Percentiles rank a stretch among this genome's conserved stretches.
Conservation (phyloP, 2,113 vertebrate species). For the Zosterops hypoxanthus region DNA sequence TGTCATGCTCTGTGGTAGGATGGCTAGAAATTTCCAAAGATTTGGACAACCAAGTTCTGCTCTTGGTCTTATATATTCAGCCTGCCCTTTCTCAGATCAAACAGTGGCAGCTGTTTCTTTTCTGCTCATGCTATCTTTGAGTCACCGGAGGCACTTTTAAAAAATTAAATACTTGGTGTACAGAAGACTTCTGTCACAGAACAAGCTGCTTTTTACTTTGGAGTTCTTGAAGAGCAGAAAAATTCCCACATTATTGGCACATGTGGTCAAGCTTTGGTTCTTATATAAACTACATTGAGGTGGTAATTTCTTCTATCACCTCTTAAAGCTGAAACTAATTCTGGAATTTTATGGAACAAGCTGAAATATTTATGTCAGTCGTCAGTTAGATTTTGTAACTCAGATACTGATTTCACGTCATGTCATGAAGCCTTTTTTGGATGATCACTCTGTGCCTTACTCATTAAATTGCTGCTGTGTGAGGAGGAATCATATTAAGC, state of each 20-base stretch:
- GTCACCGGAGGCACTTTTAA: neutral
- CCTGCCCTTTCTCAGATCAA: neutral
- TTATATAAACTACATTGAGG: neutral
- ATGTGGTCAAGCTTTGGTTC: neutral
- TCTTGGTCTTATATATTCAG: neutral
- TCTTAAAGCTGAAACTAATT: neutral
- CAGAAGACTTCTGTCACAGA: neutral
- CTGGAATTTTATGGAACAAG: neutral
- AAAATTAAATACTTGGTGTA: neutral
- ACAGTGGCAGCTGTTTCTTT: neutral
- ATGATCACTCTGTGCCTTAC: neutral
- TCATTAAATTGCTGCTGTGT: neutral
- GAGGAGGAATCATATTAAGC: neutral
- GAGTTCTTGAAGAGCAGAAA: neutral
- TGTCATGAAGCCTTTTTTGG: fast-evolving
- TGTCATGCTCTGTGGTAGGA: neutral
- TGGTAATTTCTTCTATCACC: neutral
- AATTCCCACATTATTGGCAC: neutral
- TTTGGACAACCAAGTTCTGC: neutral
- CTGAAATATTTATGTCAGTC: neutral
- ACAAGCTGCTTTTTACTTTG: neutral
- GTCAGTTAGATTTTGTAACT: neutral
- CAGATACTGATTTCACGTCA: neutral
- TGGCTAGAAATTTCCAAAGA: neutral
- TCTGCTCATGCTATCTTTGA: neutral